phyloP scores from a whole-genome alignment of 2,113 vertebrate genomes.

The Ammodytes marinus region DNA sequence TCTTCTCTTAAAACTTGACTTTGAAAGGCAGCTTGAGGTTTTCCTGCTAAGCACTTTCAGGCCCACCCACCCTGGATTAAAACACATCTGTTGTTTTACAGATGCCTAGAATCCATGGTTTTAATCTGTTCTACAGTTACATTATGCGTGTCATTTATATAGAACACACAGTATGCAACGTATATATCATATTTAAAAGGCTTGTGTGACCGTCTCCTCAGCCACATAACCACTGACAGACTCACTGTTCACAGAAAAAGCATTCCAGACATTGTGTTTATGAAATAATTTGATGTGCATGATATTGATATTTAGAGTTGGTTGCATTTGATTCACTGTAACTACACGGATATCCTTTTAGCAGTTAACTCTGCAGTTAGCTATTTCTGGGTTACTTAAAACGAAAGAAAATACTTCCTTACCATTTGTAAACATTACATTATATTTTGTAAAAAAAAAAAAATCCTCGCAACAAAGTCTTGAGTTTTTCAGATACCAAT shows the following conservation, averaged over 20 bases:
- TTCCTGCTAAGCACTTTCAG: constrained; percentile 18
- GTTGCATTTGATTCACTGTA: neutral
- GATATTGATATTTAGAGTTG: constrained; percentile 1
- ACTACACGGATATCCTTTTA: neutral
- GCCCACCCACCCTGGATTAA: constrained; percentile 21
- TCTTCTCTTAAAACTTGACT: neutral
- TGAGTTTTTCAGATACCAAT: constrained; percentile 19
- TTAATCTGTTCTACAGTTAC: constrained; percentile 40
- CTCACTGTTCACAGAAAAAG: constrained; percentile 36
- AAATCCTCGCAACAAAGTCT: neutral
- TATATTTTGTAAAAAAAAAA: neutral
- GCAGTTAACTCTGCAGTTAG: neutral
- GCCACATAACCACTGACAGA: constrained; percentile 53
- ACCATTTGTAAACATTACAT: neutral
- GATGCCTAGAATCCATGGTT: constrained; percentile 35
- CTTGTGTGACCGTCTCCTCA: constrained; percentile 28
- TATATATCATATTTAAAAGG: constrained; percentile 34
- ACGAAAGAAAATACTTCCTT: constrained; percentile 12
- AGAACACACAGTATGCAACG: constrained; percentile 12
- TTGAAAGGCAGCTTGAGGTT: constrained; percentile 17
- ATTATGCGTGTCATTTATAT: constrained; percentile 28
- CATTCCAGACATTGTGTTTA: constrained; percentile 2
- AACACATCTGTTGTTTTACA: constrained; percentile 39
- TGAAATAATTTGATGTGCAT: neutral
- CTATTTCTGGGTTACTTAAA: constrained; percentile 3